Evolutionary conservation across 2,888 invertebrate genomes (phyloP).

Genomic region (Synanthedon andrenaeformis): DNA sequence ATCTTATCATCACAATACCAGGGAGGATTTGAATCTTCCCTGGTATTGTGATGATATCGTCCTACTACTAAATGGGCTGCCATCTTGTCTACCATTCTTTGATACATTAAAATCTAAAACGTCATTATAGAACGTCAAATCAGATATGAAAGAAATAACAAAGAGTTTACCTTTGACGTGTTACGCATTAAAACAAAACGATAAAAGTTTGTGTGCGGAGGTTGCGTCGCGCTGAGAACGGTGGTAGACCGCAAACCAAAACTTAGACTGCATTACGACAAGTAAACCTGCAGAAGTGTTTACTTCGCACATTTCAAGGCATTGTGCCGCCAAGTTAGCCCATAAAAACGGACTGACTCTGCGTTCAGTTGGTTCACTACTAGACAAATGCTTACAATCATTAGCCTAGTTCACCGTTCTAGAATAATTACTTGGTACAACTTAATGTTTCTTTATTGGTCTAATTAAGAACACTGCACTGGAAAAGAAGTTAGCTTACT

Average conservation of each 20-base stretch:
- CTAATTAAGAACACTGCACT: not conserved
- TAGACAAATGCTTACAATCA: conserved; percentile 24
- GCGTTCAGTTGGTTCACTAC: conserved; percentile 11
- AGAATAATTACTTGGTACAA: not conserved
- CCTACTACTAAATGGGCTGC: no score
- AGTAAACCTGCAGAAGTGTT: conserved; percentile 65
- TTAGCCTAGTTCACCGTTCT: conserved; percentile 3
- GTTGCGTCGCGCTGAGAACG: conserved; percentile 20
- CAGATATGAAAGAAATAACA: no score
- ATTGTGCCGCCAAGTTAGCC: conserved; percentile 37
- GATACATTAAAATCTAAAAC: no score
- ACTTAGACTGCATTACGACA: conserved; percentile 59
- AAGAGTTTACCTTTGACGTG: conserved; percentile 13
- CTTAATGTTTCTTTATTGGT: not conserved
- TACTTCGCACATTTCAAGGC: conserved; percentile 59
- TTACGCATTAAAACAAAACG: conserved; percentile 48
- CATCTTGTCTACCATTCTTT: no score
- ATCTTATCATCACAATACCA: no score
- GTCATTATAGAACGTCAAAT: no score
- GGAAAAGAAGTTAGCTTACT: not conserved
- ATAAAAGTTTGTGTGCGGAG: conserved; percentile 42
- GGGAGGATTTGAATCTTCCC: no score
- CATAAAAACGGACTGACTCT: conserved; percentile 50
- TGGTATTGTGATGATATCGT: no score
- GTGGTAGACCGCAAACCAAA: conserved; percentile 42